A percentile compares a stretch with the other conserved stretches of the same genome.
Evolutionary conservation across 2,113 vertebrate species (phyloP).

Genomic region (Rhea pennata): DNA sequence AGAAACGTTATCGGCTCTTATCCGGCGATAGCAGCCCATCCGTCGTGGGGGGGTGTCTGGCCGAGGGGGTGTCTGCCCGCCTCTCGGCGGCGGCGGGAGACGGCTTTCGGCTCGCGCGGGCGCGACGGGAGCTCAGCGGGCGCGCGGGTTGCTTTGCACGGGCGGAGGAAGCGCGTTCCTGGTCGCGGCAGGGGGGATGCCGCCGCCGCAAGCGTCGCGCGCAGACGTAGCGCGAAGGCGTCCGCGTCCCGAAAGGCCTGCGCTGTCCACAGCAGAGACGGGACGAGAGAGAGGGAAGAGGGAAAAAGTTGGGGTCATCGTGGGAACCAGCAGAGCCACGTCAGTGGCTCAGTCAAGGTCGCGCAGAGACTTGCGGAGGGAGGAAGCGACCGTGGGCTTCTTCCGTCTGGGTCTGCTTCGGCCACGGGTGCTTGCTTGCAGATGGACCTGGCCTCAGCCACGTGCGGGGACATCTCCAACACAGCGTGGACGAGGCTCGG

Average conservation of each 20-base stretch:
- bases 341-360: neutral
- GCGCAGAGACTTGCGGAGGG: neutral
- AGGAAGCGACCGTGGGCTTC: accelerated
- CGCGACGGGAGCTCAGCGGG: too few species aligned
- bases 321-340: too few species aligned
- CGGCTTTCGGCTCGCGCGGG: too few species aligned
- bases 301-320: too few species aligned
- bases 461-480: neutral
- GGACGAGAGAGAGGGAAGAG: neutral
- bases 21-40: neutral
- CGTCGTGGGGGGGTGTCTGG: too few species aligned
- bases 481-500: neutral
- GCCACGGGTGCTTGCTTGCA: too few species aligned
- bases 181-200: too few species aligned
- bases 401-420: neutral
- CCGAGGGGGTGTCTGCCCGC: too few species aligned
- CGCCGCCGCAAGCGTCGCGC: accelerated
- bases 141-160: too few species aligned
- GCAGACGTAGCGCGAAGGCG: neutral
- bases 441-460: neutral
- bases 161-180: too few species aligned
- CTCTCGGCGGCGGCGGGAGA: too few species aligned
- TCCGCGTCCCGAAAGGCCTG: neutral
- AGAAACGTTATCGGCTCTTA: too few species aligned
- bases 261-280: neutral